These are phyloP conservation scores for Geotrupes spiniger DNA, from an alignment of 2,888 invertebrate species.

Conservation along the genomic window DNA sequence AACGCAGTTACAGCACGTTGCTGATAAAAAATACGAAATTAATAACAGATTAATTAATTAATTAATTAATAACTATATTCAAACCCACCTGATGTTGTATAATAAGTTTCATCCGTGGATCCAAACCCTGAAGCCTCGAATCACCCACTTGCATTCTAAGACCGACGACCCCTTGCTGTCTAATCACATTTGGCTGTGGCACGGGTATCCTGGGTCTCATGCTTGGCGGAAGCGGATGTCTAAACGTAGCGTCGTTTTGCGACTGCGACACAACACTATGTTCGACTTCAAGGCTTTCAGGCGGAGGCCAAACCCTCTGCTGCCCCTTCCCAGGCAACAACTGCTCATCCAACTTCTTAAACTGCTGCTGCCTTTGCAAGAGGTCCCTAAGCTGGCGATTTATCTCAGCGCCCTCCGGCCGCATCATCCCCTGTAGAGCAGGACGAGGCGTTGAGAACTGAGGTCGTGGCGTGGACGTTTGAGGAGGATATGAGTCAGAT, in stretches of 20 bases:
- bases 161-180: conserved; percentile 39
- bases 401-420: conserved; percentile 51
- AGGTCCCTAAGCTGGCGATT: conserved; percentile 78
- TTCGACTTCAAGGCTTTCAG: conserved; percentile 35
- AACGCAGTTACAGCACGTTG: conserved; percentile 21
- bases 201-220: conserved; percentile 54
- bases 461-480: conserved; percentile 57
- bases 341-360: conserved; percentile 56
- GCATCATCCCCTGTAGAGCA: conserved; percentile 24
- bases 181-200: conserved; percentile 34
- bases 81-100: conserved; percentile 49
- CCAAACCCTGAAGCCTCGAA: conserved; percentile 52
- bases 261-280: conserved; percentile 34
- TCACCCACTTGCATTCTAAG: conserved; percentile 46
- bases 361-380: conserved; percentile 71
- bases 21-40: conserved; percentile 15
- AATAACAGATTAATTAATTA: conserved; percentile 1
- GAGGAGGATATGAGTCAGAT: conserved; percentile 54
- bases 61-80: conserved; percentile 1
- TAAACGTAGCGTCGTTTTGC: conserved; percentile 61
- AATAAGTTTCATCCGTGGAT: conserved; percentile 56
- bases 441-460: conserved; percentile 41
- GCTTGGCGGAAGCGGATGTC: conserved; percentile 64
- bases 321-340: conserved; percentile 44
- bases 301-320: conserved; percentile 57